These are phyloP conservation scores for Xestia xanthographa DNA, from an alignment of 2,888 invertebrate species.

Conservation along the genomic window DNA sequence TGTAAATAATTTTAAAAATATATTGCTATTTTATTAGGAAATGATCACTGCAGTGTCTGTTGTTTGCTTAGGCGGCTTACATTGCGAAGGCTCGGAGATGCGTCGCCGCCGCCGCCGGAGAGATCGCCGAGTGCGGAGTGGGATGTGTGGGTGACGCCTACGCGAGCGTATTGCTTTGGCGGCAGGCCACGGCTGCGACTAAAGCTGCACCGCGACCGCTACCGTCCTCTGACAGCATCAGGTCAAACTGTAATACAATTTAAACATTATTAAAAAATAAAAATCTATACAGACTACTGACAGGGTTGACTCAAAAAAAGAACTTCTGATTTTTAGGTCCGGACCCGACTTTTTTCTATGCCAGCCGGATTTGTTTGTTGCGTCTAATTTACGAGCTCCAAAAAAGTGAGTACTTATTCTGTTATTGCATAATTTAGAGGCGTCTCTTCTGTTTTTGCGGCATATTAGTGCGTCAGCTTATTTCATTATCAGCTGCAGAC, in stretches of 20 bases:
- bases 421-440: background rate
- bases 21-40: constrained; percentile 42
- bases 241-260: constrained; percentile 93
- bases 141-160: constrained; percentile 55
- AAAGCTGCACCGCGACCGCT: constrained; percentile 99
- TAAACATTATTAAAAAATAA: background rate
- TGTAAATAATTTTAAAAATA: constrained; percentile 61
- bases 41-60: constrained; percentile 56
- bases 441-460: constrained; percentile 1
- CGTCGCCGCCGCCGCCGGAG: constrained; percentile 65
- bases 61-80: constrained; percentile 58
- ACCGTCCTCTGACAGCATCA: constrained; percentile 98
- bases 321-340: constrained; percentile 5
- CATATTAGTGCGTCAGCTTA: constrained; percentile 24
- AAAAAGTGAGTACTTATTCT: constrained; percentile 14
- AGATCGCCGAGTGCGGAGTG: constrained; percentile 64
- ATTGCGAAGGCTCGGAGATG: constrained; percentile 66
- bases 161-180: constrained; percentile 82
- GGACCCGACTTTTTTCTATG: background rate
- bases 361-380: background rate
- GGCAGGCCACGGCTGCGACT: constrained; percentile 97
- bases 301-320: background rate
- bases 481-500: constrained; percentile 7
- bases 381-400: background rate
- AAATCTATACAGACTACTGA: background rate